phyloP scores from a whole-genome alignment of 2,113 vertebrate species.

The Oplegnathus fasciatus region DNA sequence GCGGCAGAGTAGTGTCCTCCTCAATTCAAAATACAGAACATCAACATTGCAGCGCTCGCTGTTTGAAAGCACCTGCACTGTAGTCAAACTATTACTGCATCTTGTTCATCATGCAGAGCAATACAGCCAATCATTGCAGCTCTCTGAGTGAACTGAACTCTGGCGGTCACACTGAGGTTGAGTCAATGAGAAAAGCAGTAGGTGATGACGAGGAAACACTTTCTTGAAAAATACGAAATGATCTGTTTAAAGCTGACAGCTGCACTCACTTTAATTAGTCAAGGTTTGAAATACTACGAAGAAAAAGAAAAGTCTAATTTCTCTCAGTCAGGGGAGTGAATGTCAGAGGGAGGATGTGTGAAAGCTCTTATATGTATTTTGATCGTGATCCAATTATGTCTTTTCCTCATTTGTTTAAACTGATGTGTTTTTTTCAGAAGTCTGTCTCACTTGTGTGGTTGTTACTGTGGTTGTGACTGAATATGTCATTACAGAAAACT shows the following conservation, averaged over 20 bases:
- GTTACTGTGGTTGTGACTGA: not conserved
- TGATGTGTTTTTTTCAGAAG: not conserved
- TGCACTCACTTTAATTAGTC: slow-evolving; percentile 50
- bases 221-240: slow-evolving; percentile 26
- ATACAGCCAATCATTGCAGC: not conserved
- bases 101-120: too few species aligned
- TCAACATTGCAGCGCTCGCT: too few species aligned
- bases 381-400: not conserved
- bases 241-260: slow-evolving; percentile 37
- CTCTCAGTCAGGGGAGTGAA: not conserved
- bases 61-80: too few species aligned
- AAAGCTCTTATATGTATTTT: not conserved
- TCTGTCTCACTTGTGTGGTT: not conserved
- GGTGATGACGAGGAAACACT: not conserved
- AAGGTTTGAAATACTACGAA: slow-evolving; percentile 30
- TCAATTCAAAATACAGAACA: too few species aligned
- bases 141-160: not conserved
- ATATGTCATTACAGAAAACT: not conserved
- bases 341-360: slow-evolving; percentile 9
- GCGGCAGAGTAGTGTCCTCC: too few species aligned
- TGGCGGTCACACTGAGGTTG: not conserved
- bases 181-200: not conserved
- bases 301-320: slow-evolving; percentile 15
- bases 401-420: slow-evolving; percentile 13
- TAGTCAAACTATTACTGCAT: too few species aligned